Evolutionary conservation across 1,140 invertebrate genomes (phyloP).

Genomic region (Uloborus diversus): DNA sequence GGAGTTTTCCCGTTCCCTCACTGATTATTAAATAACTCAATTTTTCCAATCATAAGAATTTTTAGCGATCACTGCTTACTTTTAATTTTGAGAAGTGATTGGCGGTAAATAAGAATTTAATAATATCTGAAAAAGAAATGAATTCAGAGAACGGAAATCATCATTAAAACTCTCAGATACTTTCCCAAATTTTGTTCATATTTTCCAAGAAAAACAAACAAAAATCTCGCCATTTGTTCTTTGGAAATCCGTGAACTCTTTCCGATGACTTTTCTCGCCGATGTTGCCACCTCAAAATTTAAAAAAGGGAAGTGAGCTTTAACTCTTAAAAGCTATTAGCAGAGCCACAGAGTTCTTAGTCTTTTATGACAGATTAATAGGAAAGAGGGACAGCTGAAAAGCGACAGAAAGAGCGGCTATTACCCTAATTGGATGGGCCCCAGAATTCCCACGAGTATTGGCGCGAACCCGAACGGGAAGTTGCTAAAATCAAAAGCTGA

Average conservation of each 20-base stretch:
- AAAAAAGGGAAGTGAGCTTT: background rate
- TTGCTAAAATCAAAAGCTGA: background rate
- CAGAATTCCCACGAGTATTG: background rate
- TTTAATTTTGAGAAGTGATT: too few species aligned
- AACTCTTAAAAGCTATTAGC: conserved; percentile 37
- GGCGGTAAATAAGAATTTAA: too few species aligned
- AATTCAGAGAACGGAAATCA: too few species aligned
- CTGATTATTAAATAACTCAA: too few species aligned
- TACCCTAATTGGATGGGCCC: conserved; percentile 48
- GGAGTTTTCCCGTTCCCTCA: too few species aligned
- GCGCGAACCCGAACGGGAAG: background rate
- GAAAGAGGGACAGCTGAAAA: conserved; percentile 22
- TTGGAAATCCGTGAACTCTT: background rate
- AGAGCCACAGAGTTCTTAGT: conserved; percentile 25
- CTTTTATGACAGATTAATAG: conserved; percentile 54
- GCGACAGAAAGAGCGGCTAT: conserved; percentile 29
- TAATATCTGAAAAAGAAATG: too few species aligned
- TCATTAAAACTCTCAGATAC: conserved; percentile 48
- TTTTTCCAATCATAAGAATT: too few species aligned
- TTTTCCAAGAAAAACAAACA: too few species aligned
- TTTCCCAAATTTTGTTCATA: too few species aligned
- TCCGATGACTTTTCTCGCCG: background rate
- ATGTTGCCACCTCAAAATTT: too few species aligned
- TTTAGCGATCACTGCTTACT: too few species aligned
- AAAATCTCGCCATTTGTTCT: conserved; percentile 32